These are phyloP conservation scores for Beaufortia kweichowensis DNA, from an alignment of 2,113 vertebrate genomes.

Conservation along the genomic window DNA sequence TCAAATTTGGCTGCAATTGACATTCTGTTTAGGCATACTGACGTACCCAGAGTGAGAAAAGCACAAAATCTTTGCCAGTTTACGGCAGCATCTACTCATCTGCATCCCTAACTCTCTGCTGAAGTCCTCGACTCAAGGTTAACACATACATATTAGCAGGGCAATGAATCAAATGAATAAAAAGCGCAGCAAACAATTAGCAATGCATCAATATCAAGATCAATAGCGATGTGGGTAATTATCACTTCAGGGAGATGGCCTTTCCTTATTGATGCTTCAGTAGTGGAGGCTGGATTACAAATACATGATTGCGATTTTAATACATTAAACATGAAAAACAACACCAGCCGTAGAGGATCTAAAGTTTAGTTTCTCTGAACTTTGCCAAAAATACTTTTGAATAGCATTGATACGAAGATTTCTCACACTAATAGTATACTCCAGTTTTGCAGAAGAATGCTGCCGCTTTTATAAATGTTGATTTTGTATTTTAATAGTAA, in stretches of 20 bases:
- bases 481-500: too few species aligned
- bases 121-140: constrained; percentile 70
- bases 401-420: not conserved
- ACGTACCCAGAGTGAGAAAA: constrained; percentile 44
- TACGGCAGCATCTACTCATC: constrained; percentile 58
- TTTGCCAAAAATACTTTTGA: not conserved
- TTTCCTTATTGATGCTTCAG: constrained; percentile 70
- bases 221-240: constrained; percentile 79
- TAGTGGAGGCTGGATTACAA: constrained; percentile 70
- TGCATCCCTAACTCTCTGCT: constrained; percentile 41
- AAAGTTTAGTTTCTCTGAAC: not conserved
- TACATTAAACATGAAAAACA: constrained; percentile 48
- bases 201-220: constrained; percentile 75
- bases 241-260: constrained; percentile 77
- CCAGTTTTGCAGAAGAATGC: not conserved
- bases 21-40: constrained; percentile 56
- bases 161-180: constrained; percentile 73
- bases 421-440: not conserved
- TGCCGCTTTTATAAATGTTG: not conserved
- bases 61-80: constrained; percentile 52
- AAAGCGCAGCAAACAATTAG: constrained; percentile 74
- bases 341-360: not conserved
- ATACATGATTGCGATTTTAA: constrained; percentile 67
- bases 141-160: constrained; percentile 60
- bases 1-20: constrained; percentile 54